Conservation (phyloP, 2,113 vertebrate genomes). For the Heterocephalus glaber region DNA sequence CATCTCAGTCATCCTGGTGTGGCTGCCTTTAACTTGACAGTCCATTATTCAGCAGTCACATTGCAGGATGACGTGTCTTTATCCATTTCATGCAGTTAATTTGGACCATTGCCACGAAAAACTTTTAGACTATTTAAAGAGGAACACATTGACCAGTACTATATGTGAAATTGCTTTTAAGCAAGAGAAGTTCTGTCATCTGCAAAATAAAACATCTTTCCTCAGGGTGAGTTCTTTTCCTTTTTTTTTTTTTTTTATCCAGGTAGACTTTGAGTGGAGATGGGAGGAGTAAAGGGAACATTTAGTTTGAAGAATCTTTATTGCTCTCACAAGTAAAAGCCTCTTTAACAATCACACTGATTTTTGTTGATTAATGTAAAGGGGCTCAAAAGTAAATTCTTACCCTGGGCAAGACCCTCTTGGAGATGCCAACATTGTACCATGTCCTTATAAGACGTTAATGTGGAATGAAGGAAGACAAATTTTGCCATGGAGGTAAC, state of each 20-base stretch:
- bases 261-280: constrained; percentile 28
- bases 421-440: background rate
- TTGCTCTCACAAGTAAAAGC: constrained; percentile 63
- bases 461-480: constrained; percentile 58
- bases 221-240: background rate
- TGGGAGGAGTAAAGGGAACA: background rate
- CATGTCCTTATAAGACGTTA: background rate
- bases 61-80: background rate
- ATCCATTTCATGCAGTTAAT: background rate
- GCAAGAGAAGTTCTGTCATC: constrained; percentile 20
- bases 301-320: constrained; percentile 74
- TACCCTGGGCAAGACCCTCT: background rate
- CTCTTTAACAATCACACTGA: constrained; percentile 64
- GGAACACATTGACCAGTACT: background rate
- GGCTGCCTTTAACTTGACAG: background rate
- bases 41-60: background rate
- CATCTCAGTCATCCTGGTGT: too few species aligned
- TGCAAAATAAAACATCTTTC: constrained; percentile 51
- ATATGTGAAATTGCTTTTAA: constrained; percentile 64
- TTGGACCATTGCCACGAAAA: background rate
- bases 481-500: background rate
- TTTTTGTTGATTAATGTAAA: constrained; percentile 70
- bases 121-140: constrained; percentile 51
- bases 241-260: background rate
- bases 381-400: constrained; percentile 51